Conservation (phyloP, 2,888 invertebrate genomes). For the Dorcus parallelipipedus region DNA sequence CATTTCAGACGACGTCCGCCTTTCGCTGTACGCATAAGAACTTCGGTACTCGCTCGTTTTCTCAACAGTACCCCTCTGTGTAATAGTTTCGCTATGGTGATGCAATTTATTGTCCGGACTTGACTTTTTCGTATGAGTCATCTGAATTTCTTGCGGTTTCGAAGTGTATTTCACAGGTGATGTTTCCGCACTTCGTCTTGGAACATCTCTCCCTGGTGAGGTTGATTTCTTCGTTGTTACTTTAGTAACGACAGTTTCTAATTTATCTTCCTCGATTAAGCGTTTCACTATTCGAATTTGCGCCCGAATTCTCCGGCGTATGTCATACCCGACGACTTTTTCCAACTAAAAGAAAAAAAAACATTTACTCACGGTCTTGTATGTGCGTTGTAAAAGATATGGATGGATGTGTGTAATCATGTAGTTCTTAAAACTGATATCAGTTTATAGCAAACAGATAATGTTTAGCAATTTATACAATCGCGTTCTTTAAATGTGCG, state of each 20-base stretch:
- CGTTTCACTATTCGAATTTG: conserved; percentile 73
- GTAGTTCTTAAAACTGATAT: too few species aligned
- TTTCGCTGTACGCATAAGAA: conserved; percentile 30
- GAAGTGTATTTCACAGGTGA: conserved; percentile 21
- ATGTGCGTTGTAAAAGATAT: background rate
- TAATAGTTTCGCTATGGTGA: conserved; percentile 22
- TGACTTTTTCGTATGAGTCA: conserved; percentile 19
- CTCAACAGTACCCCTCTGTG: conserved; percentile 12
- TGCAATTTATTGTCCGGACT: conserved; percentile 25
- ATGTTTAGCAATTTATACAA: too few species aligned
- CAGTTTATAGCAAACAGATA: too few species aligned
- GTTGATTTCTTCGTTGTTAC: conserved; percentile 28
- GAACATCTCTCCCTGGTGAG: conserved; percentile 5
- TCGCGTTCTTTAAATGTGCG: too few species aligned
- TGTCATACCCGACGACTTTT: conserved; percentile 72
- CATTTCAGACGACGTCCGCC: conserved; percentile 28
- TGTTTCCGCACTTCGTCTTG: conserved; percentile 28
- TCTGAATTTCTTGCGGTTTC: conserved; percentile 20
- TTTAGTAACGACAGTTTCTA: conserved; percentile 32
- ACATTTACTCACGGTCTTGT: background rate
- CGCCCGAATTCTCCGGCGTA: conserved; percentile 70
- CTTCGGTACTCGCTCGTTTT: conserved; percentile 29
- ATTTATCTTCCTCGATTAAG: conserved; percentile 46
- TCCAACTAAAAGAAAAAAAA: conserved; percentile 59
- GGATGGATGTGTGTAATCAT: too few species aligned